A percentile compares a stretch with the other conserved stretches of the same genome.
Evolutionary conservation across 2,113 vertebrate genomes (phyloP).

Genomic region (Corythornis cristatus): DNA sequence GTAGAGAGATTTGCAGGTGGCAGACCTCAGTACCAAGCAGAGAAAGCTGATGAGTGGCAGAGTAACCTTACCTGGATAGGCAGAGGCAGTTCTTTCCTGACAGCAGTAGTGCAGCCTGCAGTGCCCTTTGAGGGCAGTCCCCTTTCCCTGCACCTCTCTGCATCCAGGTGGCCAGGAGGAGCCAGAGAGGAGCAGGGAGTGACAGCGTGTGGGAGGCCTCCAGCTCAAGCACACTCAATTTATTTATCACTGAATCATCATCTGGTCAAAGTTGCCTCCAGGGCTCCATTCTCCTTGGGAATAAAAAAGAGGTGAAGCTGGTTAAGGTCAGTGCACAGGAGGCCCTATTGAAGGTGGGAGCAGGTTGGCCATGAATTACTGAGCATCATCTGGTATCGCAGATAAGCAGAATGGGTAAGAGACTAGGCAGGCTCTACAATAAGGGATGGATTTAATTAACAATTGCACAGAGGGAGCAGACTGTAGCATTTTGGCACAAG

Average conservation of each 20-base stretch:
- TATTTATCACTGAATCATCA: constrained; percentile 38
- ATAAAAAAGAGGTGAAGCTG: constrained; percentile 48
- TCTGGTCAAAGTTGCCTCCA: constrained; percentile 30
- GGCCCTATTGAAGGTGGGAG: constrained; percentile 30
- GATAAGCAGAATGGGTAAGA: constrained; percentile 54
- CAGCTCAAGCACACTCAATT: constrained; percentile 1
- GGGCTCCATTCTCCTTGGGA: constrained; percentile 33
- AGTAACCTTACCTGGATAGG: neutral
- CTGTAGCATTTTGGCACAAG: constrained; percentile 28
- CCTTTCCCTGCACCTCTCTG: neutral
- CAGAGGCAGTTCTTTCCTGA: neutral
- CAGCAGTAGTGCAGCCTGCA: accelerated
- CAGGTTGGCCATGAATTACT: constrained; percentile 59
- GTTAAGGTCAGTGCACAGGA: constrained; percentile 55
- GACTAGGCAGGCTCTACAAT: constrained; percentile 53
- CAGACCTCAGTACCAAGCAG: neutral
- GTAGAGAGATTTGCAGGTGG: constrained; percentile 6
- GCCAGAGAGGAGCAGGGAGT: neutral
- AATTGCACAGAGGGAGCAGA: constrained; percentile 59
- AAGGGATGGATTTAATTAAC: constrained; percentile 68
- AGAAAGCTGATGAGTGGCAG: neutral
- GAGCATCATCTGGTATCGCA: constrained; percentile 59
- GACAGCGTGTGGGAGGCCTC: neutral
- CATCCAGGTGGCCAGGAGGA: accelerated
- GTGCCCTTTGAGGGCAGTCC: neutral